phyloP scores from a whole-genome alignment of 2,113 vertebrate genomes.

The Dipodomys spectabilis region DNA sequence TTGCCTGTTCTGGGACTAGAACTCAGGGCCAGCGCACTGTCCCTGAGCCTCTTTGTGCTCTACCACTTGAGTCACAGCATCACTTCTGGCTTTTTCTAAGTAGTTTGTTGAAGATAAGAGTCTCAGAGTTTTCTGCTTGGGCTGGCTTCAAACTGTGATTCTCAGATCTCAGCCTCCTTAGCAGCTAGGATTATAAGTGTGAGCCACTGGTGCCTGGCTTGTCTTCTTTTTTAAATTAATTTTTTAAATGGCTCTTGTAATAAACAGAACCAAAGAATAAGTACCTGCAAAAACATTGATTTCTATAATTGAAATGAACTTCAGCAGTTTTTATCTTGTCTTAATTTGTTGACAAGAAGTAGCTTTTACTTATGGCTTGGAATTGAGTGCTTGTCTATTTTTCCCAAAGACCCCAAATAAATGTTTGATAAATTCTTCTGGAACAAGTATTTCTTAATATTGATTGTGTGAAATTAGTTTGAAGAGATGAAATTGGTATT shows the following conservation, averaged over 20 bases:
- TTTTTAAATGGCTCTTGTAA: neutral
- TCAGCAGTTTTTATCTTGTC: neutral
- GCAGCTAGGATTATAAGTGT: too few species aligned
- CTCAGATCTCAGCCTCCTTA: too few species aligned
- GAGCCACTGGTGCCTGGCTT: neutral
- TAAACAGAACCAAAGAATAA: neutral
- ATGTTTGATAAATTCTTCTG: conserved; percentile 27
- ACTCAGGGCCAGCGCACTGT: too few species aligned
- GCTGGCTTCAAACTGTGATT: too few species aligned
- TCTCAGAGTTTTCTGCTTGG: too few species aligned
- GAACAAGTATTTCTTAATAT: neutral
- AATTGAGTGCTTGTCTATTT: neutral
- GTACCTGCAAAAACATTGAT: neutral
- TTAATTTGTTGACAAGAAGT: conserved; percentile 9
- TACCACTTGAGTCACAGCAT: too few species aligned
- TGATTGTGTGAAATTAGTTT: conserved; percentile 4
- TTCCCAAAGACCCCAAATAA: neutral
- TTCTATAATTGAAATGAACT: neutral
- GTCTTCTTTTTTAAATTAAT: conserved; percentile 16
- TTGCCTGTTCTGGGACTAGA: too few species aligned
- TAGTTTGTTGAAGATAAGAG: too few species aligned
- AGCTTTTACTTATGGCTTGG: neutral
- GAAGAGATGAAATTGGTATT: conserved; percentile 15
- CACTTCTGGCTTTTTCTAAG: too few species aligned
- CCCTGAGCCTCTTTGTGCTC: too few species aligned